These are phyloP conservation scores for Napeogenes sylphis DNA, from an alignment of 2,888 invertebrate species.

Conservation along the genomic window DNA sequence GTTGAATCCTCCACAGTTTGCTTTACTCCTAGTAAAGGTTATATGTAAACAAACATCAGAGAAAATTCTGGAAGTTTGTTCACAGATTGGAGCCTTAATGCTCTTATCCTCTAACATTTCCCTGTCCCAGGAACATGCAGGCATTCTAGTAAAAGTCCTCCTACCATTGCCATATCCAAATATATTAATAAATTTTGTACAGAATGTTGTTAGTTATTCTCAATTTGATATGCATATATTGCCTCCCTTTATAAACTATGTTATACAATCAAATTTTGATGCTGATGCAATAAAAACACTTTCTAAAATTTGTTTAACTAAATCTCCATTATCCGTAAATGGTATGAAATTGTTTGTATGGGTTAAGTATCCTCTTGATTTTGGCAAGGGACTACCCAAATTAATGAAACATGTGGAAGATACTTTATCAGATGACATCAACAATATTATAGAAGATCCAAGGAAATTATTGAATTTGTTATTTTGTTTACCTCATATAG, in stretches of 20 bases:
- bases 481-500: constrained; percentile 78
- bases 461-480: constrained; percentile 67
- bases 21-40: constrained; percentile 75
- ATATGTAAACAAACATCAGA: constrained; percentile 68
- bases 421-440: constrained; percentile 53
- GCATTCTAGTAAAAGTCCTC: constrained; percentile 81
- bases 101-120: constrained; percentile 79
- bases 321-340: constrained; percentile 80
- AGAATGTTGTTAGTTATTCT: constrained; percentile 80
- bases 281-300: constrained; percentile 78
- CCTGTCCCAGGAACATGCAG: constrained; percentile 85
- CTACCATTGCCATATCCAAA: constrained; percentile 75
- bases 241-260: constrained; percentile 80
- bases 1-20: constrained; percentile 77
- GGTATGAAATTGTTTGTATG: constrained; percentile 80
- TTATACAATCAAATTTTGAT: constrained; percentile 74
- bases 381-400: constrained; percentile 59
- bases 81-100: constrained; percentile 78
- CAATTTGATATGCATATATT: constrained; percentile 86
- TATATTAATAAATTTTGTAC: constrained; percentile 81
- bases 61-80: constrained; percentile 65
- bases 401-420: constrained; percentile 60
- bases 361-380: constrained; percentile 82
- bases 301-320: constrained; percentile 81
- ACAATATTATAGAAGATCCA: constrained; percentile 57